A percentile compares a stretch with the other conserved stretches of the same genome.
These are phyloP conservation scores for Hybos culiciformis DNA, from an alignment of 2,888 invertebrate genomes.

Conservation along the genomic window DNA sequence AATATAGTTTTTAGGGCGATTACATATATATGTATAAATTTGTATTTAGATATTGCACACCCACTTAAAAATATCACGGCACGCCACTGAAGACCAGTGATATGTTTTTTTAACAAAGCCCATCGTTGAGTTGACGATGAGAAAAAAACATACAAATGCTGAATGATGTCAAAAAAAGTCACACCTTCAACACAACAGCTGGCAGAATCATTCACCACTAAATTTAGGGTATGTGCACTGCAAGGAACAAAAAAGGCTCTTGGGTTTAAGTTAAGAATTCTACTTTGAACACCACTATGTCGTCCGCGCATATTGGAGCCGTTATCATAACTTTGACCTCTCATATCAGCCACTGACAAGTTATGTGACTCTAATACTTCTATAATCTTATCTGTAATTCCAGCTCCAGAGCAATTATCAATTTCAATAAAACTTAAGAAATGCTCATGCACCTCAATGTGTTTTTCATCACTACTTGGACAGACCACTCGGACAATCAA, in stretches of 20 bases:
- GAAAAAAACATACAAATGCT: slow-evolving; percentile 4
- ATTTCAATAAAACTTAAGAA: neutral
- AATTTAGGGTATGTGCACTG: slow-evolving; percentile 6
- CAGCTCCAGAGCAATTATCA: slow-evolving; percentile 1
- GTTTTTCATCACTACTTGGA: slow-evolving; percentile 2
- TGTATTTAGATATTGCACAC: too few relatives aligned
- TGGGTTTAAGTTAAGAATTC: slow-evolving; percentile 3
- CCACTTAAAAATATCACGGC: too few relatives aligned
- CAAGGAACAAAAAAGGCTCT: slow-evolving; percentile 7
- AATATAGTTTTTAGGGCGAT: too few relatives aligned
- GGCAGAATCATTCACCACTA: neutral
- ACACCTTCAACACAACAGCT: slow-evolving; percentile 3
- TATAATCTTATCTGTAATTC: slow-evolving; percentile 1
- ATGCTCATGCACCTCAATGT: neutral
- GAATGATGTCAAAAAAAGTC: slow-evolving; percentile 3
- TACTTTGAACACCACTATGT: slow-evolving; percentile 5
- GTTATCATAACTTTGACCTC: slow-evolving; percentile 5
- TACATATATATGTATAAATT: too few relatives aligned
- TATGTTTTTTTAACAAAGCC: slow-evolving; percentile 3
- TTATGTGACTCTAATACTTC: neutral
- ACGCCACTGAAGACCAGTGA: too few relatives aligned
- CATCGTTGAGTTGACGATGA: slow-evolving; percentile 4
- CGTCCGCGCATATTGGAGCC: slow-evolving; percentile 5
- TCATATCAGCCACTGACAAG: neutral
- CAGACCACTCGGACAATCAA: slow-evolving; percentile 2